Conservation (phyloP, 92 coral and sea anemone genomes). For the Anthopleura xanthogrammica region DNA sequence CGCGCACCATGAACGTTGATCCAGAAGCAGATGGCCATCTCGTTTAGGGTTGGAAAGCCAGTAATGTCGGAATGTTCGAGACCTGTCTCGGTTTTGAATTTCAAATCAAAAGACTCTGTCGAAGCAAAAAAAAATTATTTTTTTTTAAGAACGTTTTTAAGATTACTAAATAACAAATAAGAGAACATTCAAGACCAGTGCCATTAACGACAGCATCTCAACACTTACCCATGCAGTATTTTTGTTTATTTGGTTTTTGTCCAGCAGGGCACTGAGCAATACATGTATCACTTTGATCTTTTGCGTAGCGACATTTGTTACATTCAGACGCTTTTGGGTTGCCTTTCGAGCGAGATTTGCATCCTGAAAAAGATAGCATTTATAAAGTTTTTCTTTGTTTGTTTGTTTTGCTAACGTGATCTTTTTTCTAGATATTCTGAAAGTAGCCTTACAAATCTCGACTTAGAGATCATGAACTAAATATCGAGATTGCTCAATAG, state of each 20-base stretch:
- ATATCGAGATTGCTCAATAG: too few relatives aligned
- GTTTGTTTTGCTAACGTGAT: too few relatives aligned
- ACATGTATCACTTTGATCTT: background rate
- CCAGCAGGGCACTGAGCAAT: background rate
- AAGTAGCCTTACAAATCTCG: too few relatives aligned
- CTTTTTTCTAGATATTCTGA: too few relatives aligned
- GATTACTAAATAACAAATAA: too few relatives aligned
- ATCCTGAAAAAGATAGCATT: constrained; percentile 1
- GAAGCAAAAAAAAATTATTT: background rate
- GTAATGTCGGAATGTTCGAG: background rate
- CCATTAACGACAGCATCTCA: background rate
- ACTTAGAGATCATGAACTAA: too few relatives aligned
- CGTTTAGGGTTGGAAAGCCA: background rate
- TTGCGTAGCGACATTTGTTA: constrained; percentile 18
- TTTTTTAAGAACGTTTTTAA: too few relatives aligned
- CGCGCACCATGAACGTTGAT: background rate
- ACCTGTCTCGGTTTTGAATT: background rate
- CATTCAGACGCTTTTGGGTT: constrained; percentile 35
- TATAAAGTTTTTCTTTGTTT: too few relatives aligned
- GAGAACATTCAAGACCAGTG: too few relatives aligned
- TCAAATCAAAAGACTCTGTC: background rate
- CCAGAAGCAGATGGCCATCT: background rate
- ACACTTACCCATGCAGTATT: background rate
- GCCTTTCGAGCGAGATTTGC: constrained; percentile 19
- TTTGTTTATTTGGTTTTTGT: background rate